Percentiles rank a stretch among this genome's conserved stretches.
phyloP scores from a whole-genome alignment of 2,797 vertebrate genomes.

The Xiphorhynchus erythropygius region DNA sequence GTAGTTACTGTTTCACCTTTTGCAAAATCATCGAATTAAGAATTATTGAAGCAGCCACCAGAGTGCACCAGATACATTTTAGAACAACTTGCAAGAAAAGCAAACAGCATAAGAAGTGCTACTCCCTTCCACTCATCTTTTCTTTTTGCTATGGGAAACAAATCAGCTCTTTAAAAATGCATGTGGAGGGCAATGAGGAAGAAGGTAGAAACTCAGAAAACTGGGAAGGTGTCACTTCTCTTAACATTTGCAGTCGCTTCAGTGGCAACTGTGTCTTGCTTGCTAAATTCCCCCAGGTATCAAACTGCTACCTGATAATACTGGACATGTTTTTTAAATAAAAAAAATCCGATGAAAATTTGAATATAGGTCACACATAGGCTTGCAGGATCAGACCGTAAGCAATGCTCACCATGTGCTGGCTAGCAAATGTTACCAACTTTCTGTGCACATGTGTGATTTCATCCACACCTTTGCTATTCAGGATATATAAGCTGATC shows the following conservation, averaged over 20 bases:
- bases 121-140: not conserved
- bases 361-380: not conserved
- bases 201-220: not conserved
- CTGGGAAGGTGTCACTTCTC: not conserved
- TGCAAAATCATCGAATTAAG: not conserved
- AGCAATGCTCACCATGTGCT: not conserved
- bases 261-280: not conserved
- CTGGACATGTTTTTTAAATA: not conserved
- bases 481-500: not conserved
- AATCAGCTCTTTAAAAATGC: not conserved
- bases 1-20: not conserved
- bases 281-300: not conserved
- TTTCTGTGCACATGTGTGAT: not conserved
- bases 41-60: constrained; percentile 51
- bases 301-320: not conserved
- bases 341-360: not conserved
- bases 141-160: not conserved
- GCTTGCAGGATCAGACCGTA: not conserved
- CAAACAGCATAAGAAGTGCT: not conserved
- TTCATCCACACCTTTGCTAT: not conserved
- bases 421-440: not conserved
- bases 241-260: not conserved
- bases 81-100: not conserved
- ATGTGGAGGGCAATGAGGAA: not conserved
- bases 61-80: constrained; percentile 64